A percentile compares a stretch with the other conserved stretches of the same genome.
These are phyloP conservation scores for Limnephilus auricula DNA, from an alignment of 2,888 invertebrate genomes.

Conservation along the genomic window DNA sequence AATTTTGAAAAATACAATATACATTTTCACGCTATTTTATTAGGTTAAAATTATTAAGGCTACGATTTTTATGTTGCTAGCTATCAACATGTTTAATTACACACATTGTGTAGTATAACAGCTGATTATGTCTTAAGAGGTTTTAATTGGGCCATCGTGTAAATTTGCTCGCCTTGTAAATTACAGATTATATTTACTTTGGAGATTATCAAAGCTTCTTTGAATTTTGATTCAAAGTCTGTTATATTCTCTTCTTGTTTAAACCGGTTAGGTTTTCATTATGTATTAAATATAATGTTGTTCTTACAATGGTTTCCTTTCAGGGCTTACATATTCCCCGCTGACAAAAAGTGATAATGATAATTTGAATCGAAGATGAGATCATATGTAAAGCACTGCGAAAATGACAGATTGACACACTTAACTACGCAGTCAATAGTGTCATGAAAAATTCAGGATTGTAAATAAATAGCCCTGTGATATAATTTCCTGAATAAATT, in stretches of 20 bases:
- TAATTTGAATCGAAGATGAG: background rate
- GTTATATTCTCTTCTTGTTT: background rate
- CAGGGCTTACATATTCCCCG: background rate
- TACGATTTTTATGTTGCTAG: background rate
- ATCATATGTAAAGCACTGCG: background rate
- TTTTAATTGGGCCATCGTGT: background rate
- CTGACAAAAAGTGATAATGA: background rate
- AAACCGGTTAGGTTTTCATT: background rate
- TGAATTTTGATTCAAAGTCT: background rate
- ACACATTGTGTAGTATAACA: background rate
- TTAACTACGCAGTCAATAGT: background rate
- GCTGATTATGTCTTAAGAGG: background rate
- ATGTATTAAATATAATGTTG: background rate
- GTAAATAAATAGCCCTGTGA: background rate
- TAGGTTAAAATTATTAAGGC: too few relatives aligned
- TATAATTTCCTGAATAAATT: background rate
- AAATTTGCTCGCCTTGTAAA: background rate
- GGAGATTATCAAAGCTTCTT: background rate
- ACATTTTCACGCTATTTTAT: too few relatives aligned
- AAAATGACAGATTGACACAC: background rate
- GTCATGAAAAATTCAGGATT: background rate
- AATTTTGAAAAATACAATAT: background rate
- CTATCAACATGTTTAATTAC: background rate
- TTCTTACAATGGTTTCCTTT: background rate
- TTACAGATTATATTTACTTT: background rate